Conservation (phyloP, 2,888 invertebrate species). For the Branchellion lobata region DNA sequence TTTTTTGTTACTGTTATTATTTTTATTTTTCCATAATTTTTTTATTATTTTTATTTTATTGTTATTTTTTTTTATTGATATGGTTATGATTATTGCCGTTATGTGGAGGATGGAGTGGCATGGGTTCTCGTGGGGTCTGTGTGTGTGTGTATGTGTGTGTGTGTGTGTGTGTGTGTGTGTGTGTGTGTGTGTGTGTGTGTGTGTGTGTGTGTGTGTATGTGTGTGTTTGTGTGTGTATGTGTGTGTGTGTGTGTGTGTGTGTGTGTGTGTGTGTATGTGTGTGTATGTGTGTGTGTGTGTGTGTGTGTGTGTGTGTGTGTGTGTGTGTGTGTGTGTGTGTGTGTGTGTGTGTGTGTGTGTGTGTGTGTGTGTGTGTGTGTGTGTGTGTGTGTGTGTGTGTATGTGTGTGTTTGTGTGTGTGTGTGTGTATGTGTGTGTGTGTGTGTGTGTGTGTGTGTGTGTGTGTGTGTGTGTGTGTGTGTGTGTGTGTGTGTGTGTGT, state of each 20-base stretch:
- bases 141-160: conserved; percentile 18
- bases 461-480: conserved; percentile 40
- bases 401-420: conserved; percentile 11
- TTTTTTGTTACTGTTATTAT: no score
- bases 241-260: conserved; percentile 29
- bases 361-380: conserved; percentile 37
- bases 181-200: conserved; percentile 21
- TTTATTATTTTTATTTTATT: neutral
- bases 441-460: conserved; percentile 34
- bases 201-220: conserved; percentile 11
- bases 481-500: conserved; percentile 35
- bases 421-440: conserved; percentile 27
- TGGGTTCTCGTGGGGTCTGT: neutral
- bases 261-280: conserved; percentile 30
- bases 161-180: conserved; percentile 20
- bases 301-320: conserved; percentile 36
- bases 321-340: conserved; percentile 41
- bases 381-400: conserved; percentile 22
- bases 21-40: neutral
- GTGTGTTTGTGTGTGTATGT: conserved; percentile 33
- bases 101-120: no score
- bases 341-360: conserved; percentile 38
- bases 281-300: conserved; percentile 37
- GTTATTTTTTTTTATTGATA: neutral
- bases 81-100: neutral